These are phyloP conservation scores for Rotaria sp. DNA, from an alignment of 2,888 invertebrate genomes.

Conservation along the genomic window DNA sequence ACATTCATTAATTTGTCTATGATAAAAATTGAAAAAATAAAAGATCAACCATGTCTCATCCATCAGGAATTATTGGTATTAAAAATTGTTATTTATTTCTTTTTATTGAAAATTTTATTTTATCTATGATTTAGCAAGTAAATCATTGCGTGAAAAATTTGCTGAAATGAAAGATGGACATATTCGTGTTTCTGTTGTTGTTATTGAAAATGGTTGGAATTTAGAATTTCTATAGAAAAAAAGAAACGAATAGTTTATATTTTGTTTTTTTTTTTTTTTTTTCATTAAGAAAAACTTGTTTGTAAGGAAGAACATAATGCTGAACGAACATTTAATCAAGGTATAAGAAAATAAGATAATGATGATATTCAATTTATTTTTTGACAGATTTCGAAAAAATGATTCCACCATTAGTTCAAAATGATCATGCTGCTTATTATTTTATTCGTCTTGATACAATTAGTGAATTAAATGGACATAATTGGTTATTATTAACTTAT, in stretches of 20 bases:
- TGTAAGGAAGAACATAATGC: not conserved
- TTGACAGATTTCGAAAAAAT: conserved; percentile 31
- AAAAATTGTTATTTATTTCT: not conserved
- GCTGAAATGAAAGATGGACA: conserved; percentile 17
- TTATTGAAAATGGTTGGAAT: not conserved
- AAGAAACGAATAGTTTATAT: not conserved
- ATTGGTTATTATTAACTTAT: conserved; percentile 35
- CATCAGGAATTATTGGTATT: not conserved
- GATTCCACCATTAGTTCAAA: conserved; percentile 6
- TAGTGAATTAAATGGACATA: conserved; percentile 30
- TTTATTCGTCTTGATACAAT: conserved; percentile 38
- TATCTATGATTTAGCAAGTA: not conserved
- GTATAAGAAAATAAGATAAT: not conserved
- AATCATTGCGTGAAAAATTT: not conserved
- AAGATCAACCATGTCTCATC: not conserved
- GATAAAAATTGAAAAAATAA: too few relatives aligned
- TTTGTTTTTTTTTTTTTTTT: not conserved
- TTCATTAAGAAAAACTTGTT: not conserved
- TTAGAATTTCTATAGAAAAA: not conserved
- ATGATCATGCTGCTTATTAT: conserved; percentile 28
- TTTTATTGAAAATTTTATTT: not conserved
- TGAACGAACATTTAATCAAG: not conserved
- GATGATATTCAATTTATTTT: not conserved
- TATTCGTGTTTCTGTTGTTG: not conserved
- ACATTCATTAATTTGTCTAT: too few relatives aligned